Evolutionary conservation across 1,140 invertebrate species (phyloP).

Genomic region (Phthorimaea operculella): DNA sequence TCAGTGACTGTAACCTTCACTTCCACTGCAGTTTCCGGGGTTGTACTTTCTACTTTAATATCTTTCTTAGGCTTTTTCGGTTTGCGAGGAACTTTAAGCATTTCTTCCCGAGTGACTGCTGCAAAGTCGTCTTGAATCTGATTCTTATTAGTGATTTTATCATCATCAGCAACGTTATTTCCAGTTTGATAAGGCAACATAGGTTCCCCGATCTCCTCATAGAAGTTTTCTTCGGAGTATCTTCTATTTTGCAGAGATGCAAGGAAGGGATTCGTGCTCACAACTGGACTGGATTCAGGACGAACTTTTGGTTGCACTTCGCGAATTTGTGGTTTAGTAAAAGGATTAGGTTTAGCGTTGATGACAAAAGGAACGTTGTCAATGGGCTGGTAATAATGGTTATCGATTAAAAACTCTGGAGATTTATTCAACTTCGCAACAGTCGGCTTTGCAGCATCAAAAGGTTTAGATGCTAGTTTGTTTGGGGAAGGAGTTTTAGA

Average conservation of each 20-base stretch:
- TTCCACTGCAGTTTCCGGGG: no score
- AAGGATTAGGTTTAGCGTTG: constrained; percentile 29
- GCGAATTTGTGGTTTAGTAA: constrained; percentile 13
- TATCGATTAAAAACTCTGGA: constrained; percentile 48
- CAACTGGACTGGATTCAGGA: neutral
- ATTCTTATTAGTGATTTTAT: constrained; percentile 42
- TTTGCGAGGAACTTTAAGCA: constrained; percentile 49
- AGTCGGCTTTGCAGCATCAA: constrained; percentile 19
- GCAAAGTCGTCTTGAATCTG: constrained; percentile 32
- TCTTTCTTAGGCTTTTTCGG: constrained; percentile 42
- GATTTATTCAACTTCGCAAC: constrained; percentile 43
- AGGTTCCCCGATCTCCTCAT: constrained; percentile 58
- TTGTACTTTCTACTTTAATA: constrained; percentile 12
- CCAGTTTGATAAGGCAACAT: constrained; percentile 15
- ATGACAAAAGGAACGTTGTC: constrained; percentile 47
- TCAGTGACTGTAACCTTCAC: constrained; percentile 3
- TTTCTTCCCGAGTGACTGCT: constrained; percentile 36
- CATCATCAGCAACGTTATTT: constrained; percentile 51
- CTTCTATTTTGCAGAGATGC: constrained; percentile 18
- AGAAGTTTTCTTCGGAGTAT: constrained; percentile 47
- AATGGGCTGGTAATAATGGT: constrained; percentile 55
- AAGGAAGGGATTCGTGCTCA: constrained; percentile 23
- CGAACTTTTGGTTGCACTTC: neutral
- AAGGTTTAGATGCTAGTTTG: constrained; percentile 14
- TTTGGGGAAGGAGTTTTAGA: constrained; percentile 21